Evolutionary conservation across 2,888 invertebrate genomes (phyloP).

Genomic region (Nipponacmea schrenckii): DNA sequence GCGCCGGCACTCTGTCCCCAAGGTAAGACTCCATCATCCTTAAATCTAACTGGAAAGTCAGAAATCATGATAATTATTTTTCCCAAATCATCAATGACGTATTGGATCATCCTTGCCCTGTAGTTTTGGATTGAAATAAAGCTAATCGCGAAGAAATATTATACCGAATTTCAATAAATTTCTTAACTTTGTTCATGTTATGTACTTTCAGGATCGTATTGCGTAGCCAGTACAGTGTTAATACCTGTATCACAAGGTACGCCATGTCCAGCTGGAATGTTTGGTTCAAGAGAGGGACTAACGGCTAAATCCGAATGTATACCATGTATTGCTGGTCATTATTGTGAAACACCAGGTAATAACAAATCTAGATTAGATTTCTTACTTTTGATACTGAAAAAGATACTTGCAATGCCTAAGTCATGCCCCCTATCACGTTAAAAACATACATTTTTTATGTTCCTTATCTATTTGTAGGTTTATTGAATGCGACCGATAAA

Average conservation of each 20-base stretch:
- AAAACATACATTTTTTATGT: no score
- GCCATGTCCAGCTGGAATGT: conserved; percentile 59
- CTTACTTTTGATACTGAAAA: no score
- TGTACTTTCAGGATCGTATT: conserved; percentile 55
- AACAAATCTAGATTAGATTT: neutral
- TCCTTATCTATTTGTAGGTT: conserved; percentile 38
- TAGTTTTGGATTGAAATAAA: no score
- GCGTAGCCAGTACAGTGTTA: conserved; percentile 47
- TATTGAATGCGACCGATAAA: conserved; percentile 50
- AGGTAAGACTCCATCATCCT: conserved; percentile 39
- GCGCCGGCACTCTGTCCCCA: conserved; percentile 57
- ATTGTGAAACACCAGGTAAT: conserved; percentile 52
- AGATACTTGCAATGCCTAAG: no score
- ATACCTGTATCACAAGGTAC: conserved; percentile 42
- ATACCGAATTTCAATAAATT: no score
- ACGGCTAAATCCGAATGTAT: conserved; percentile 43
- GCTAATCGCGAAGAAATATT: no score
- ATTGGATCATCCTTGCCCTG: no score
- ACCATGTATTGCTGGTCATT: conserved; percentile 51
- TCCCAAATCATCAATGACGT: no score
- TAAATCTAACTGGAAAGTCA: neutral
- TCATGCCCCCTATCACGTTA: no score
- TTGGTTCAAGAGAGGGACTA: conserved; percentile 47
- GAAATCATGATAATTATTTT: no score
- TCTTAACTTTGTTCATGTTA: no score